Evolutionary conservation across 2,797 vertebrate species (phyloP).

Genomic region (Mionectes olivaceus): DNA sequence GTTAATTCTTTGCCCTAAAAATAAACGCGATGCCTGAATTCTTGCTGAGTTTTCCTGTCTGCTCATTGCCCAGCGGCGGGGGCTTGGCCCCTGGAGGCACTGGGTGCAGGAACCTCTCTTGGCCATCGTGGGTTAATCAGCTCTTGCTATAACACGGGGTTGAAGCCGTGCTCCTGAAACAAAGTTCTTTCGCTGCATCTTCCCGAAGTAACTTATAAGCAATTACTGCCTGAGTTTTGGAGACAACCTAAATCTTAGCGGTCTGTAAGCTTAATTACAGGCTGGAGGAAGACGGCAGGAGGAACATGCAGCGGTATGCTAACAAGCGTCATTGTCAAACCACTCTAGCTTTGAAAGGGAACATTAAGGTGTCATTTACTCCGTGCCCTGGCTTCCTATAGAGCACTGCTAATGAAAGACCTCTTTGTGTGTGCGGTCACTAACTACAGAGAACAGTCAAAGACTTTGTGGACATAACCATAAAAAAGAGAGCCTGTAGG

Average conservation of each 20-base stretch:
- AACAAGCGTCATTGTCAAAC: conserved; percentile 71
- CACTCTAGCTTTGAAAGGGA: conserved; percentile 74
- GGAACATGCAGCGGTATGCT: conserved; percentile 2
- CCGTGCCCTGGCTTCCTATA: conserved; percentile 64
- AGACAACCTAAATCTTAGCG: conserved; percentile 20
- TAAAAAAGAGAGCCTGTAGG: conserved; percentile 61
- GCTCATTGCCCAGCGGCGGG: accelerated
- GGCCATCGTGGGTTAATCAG: accelerated
- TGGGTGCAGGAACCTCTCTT: not conserved
- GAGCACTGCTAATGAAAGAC: conserved; percentile 75
- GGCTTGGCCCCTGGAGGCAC: not conserved
- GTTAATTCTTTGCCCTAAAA: not conserved
- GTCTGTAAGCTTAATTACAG: conserved; percentile 37
- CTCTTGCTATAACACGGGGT: not conserved
- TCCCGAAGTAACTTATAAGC: conserved; percentile 14
- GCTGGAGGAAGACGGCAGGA: conserved; percentile 28
- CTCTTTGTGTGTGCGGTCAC: conserved; percentile 72
- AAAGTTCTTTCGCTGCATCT: not conserved
- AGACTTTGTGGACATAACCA: conserved; percentile 47
- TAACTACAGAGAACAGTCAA: conserved; percentile 70
- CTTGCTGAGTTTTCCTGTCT: not conserved
- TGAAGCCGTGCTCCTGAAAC: not conserved
- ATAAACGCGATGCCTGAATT: not conserved
- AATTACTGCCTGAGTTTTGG: conserved; percentile 3
- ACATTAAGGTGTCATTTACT: conserved; percentile 81